These are phyloP conservation scores for Pomacea maculata DNA, from an alignment of 1,140 invertebrate genomes.

Conservation along the genomic window DNA sequence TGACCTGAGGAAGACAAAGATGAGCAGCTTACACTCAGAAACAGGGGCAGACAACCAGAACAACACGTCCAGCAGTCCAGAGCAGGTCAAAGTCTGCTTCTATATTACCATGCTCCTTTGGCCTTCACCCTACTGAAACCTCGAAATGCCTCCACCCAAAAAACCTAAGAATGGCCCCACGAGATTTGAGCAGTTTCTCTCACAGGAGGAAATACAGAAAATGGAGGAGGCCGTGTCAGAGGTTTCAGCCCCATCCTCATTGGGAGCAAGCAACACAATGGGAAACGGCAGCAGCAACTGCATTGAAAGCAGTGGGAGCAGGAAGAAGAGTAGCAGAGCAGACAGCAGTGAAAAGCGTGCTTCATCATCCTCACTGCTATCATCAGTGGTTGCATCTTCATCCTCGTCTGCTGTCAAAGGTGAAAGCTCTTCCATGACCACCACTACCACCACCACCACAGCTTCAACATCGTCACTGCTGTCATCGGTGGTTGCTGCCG, in stretches of 20 bases:
- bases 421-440: conserved; percentile 1
- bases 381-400: not conserved
- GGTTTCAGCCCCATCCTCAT: no score
- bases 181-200: conserved; percentile 49
- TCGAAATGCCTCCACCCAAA: conserved; percentile 51
- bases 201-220: conserved; percentile 38
- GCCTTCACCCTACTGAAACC: not conserved
- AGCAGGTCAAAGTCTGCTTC: not conserved
- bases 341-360: not conserved
- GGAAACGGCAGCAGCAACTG: not conserved
- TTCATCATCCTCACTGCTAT: not conserved
- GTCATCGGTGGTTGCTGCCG: not conserved
- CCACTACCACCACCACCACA: not conserved
- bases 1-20: no score
- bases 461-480: not conserved
- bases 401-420: not conserved
- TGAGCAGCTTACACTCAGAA: no score
- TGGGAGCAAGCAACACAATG: not conserved
- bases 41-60: no score
- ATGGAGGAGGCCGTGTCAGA: conserved; percentile 15
- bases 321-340: not conserved
- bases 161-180: conserved; percentile 54
- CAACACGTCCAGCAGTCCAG: no score
- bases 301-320: not conserved
- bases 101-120: not conserved